phyloP scores from a whole-genome alignment of 2,797 vertebrate genomes.

The Yasuhikotakia modesta region DNA sequence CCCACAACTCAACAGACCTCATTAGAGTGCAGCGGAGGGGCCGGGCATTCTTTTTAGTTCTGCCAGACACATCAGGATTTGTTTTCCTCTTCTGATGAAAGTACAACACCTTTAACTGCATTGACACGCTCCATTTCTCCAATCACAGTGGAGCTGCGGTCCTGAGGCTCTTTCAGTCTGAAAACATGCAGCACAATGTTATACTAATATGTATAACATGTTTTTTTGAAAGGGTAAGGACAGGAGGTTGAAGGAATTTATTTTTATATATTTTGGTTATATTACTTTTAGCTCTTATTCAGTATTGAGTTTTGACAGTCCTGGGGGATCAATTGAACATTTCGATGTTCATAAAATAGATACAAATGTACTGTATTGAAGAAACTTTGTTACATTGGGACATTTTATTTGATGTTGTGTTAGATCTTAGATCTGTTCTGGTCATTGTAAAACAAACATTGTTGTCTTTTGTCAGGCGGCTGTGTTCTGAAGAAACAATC shows the following conservation, averaged over 20 bases:
- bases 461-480: slow-evolving; percentile 79
- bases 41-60: slow-evolving; percentile 5
- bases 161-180: slow-evolving; percentile 15
- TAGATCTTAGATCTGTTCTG: neutral
- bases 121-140: slow-evolving; percentile 19
- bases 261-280: slow-evolving; percentile 1
- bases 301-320: neutral
- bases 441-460: slow-evolving; percentile 6
- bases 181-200: slow-evolving; percentile 28
- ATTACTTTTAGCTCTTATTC: slow-evolving; percentile 6
- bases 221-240: slow-evolving; percentile 12
- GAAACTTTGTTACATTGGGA: neutral
- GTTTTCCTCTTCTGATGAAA: slow-evolving; percentile 31
- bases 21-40: slow-evolving; percentile 43
- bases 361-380: no score
- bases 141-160: slow-evolving; percentile 8
- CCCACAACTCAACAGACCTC: slow-evolving; percentile 43
- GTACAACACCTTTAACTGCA: slow-evolving; percentile 8
- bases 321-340: neutral
- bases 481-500: slow-evolving; percentile 88
- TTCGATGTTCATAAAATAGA: neutral
- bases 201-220: slow-evolving; percentile 24
- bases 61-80: slow-evolving; percentile 33
- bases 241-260: neutral
- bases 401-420: neutral